Percentiles rank a stretch among this genome's conserved stretches.
Evolutionary conservation across 2,888 invertebrate genomes (phyloP).

Genomic region (Thereva nobilitata): DNA sequence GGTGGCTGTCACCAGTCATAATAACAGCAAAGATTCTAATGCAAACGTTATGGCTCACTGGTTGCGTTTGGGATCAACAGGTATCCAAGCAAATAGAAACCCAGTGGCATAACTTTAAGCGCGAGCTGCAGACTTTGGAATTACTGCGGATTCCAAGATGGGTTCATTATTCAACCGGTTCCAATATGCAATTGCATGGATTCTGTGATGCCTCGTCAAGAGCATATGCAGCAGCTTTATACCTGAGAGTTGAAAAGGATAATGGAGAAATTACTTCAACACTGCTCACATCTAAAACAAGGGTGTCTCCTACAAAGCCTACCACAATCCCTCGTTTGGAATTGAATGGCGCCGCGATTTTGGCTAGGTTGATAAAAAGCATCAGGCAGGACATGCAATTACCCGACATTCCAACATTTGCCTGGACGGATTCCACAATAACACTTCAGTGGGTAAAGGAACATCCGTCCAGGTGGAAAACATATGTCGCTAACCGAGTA

Average conservation of each 20-base stretch:
- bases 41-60: background rate
- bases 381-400: background rate
- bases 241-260: background rate
- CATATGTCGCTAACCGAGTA: slow-evolving; percentile 15
- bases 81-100: background rate
- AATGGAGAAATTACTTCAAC: background rate
- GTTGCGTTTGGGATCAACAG: background rate
- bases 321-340: slow-evolving; percentile 44
- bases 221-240: slow-evolving; percentile 13
- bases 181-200: slow-evolving; percentile 1
- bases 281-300: background rate
- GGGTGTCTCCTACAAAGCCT: slow-evolving; percentile 37
- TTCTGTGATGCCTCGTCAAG: slow-evolving; percentile 18
- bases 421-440: slow-evolving; percentile 14
- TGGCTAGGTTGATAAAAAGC: background rate
- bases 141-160: background rate
- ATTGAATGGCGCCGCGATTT: slow-evolving; percentile 35
- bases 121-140: background rate
- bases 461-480: slow-evolving; percentile 5
- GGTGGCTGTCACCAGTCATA: background rate
- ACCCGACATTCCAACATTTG: background rate
- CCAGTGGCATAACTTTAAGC: background rate
- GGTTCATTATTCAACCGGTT: background rate
- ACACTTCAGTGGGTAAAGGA: slow-evolving; percentile 5
- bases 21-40: background rate